Evolutionary conservation across 1,140 invertebrate genomes (phyloP), one percentile per base, ranked within the genome.

Genomic region (Riptortus pedestris): DNA sequence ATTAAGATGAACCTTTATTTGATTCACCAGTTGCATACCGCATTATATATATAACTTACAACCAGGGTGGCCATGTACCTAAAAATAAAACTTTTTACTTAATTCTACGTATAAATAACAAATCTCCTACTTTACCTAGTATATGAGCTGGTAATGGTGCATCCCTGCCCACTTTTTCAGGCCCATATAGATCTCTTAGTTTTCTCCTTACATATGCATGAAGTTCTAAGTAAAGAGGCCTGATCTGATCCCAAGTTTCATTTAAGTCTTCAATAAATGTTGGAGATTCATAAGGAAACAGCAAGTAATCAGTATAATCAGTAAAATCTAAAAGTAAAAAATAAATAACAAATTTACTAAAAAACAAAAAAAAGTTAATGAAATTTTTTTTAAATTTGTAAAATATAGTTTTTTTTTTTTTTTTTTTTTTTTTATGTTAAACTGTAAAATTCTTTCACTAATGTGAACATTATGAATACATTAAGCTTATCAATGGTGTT

Each of bases 81-180:
- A n/a, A n/a, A n/a, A 38, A 38, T 38, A 14, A 38, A 7, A 38
- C 14, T 38, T 38, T 7, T 38, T 38, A 38, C 5, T 38, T 38
- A 38, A 38, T 14, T 38, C 14, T 38, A 38, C 5, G 14, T 38
- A 5, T 7, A n/a, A n/a, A n/a, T n/a, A n/a, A n/a, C n/a, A n/a
- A n/a, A n/a, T n/a, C n/a, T n/a, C n/a, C n/a, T n/a, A n/a, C 29
- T 27, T 72, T 74, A 80, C 90, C 90, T 65, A 96, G 79, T 47
- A 97, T 81, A 73, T 96, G 93, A 0, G 91, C 91, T 0, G 93
- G 93, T 57, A 97, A 82, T 0, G 91, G 90, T 0, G 91, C 90
- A 31, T 88, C 83, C 0, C 81, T 74, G 63, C 81, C 86, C 24
- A 92, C 85, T 68, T 85, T 82, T 72, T 90, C 87, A 0, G 87